Conservation (phyloP, 2,113 vertebrate genomes). For the Ptyas mucosa region DNA sequence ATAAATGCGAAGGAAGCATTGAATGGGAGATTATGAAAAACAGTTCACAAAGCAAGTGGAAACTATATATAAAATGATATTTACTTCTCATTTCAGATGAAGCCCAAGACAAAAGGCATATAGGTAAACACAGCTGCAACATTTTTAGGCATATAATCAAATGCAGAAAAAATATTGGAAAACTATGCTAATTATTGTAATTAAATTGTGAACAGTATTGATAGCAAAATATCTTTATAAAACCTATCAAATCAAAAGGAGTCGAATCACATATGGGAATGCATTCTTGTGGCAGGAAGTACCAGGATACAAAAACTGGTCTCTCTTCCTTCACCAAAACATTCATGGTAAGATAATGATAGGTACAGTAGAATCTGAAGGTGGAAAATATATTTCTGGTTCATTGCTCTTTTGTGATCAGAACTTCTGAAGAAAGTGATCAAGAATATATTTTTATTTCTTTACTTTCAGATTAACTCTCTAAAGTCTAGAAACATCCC, state of each 20-base stretch:
- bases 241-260: conserved; percentile 68
- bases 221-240: conserved; percentile 74
- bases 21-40: conserved; percentile 70
- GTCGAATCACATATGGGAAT: conserved; percentile 41
- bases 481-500: background rate
- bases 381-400: conserved; percentile 35
- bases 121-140: conserved; percentile 84
- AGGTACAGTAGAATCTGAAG: background rate
- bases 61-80: conserved; percentile 81
- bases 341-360: conserved; percentile 4
- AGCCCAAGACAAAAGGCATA: conserved; percentile 73
- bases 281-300: conserved; percentile 25
- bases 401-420: conserved; percentile 9
- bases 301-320: conserved; percentile 23
- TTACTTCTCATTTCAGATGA: conserved; percentile 74
- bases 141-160: conserved; percentile 78
- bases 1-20: conserved; percentile 62
- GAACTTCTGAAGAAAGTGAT: conserved; percentile 31
- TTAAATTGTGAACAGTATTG: conserved; percentile 78
- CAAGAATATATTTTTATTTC: conserved; percentile 21
- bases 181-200: conserved; percentile 82
- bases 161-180: conserved; percentile 78
- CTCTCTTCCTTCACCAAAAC: background rate
- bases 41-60: conserved; percentile 78
- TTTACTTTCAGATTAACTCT: background rate